These are phyloP conservation scores for Lampris incognitus DNA, from an alignment of 2,113 vertebrate genomes.

Conservation along the genomic window DNA sequence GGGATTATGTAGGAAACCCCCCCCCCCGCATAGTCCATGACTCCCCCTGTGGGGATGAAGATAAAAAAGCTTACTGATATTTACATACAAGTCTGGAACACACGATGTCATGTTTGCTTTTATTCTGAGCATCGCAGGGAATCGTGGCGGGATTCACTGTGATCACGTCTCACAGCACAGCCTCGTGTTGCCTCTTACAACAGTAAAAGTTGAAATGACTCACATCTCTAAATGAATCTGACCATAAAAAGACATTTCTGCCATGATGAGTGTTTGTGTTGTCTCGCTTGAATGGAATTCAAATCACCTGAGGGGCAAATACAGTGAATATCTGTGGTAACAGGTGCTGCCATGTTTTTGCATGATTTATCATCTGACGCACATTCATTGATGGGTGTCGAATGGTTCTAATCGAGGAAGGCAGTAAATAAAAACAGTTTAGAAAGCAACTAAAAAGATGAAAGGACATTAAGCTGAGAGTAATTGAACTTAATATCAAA, in stretches of 20 bases:
- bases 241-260: background rate
- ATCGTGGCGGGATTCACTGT: background rate
- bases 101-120: background rate
- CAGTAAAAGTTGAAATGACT: background rate
- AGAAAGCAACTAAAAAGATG: constrained; percentile 10
- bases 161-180: background rate
- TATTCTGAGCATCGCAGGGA: constrained; percentile 1
- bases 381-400: constrained; percentile 76
- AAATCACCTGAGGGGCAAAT: constrained; percentile 78
- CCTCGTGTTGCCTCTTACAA: background rate
- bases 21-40: background rate
- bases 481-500: background rate
- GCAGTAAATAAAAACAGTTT: constrained; percentile 70
- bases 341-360: constrained; percentile 81
- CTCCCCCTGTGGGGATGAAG: background rate
- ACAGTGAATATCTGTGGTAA: constrained; percentile 66
- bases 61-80: constrained; percentile 9
- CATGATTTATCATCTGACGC: constrained; percentile 68
- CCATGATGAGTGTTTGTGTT: too few species aligned
- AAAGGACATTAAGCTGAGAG: constrained; percentile 9
- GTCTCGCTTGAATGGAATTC: background rate
- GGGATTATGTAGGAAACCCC: constrained; percentile 13
- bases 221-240: background rate
- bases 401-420: constrained; percentile 85
- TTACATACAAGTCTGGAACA: background rate